Conservation (phyloP, 1,140 invertebrate genomes). For the Cyphomyrmex costatus region DNA sequence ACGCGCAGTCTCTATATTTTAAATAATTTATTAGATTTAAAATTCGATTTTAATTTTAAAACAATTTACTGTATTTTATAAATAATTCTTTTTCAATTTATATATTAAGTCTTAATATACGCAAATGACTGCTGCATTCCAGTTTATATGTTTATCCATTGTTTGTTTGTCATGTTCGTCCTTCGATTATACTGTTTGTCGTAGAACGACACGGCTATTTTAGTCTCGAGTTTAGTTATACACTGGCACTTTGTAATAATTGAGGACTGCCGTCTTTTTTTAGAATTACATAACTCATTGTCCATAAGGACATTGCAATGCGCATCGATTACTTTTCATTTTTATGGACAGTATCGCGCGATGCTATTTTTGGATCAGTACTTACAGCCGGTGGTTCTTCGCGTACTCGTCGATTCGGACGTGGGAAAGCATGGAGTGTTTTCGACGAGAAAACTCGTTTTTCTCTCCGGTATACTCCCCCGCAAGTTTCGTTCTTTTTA, state of each 20-base stretch:
- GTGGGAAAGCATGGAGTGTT: constrained; percentile 73
- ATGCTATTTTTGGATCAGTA: constrained; percentile 58
- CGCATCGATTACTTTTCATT: constrained; percentile 50
- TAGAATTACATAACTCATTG: background rate
- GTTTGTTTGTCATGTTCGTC: background rate
- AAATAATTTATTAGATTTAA: constrained; percentile 11
- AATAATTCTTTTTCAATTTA: background rate
- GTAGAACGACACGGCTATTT: constrained; percentile 9
- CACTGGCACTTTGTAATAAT: background rate
- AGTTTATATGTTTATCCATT: background rate
- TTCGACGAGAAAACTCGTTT: constrained; percentile 70
- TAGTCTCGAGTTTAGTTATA: constrained; percentile 2
- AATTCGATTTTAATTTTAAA: background rate
- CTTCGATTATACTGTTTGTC: background rate
- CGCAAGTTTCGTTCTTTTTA: constrained; percentile 68
- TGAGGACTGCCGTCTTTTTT: constrained; percentile 27
- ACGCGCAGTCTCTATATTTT: background rate
- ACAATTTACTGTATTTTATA: background rate
- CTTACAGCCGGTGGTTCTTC: constrained; percentile 62
- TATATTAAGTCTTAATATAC: background rate
- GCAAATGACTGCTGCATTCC: background rate
- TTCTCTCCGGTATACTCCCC: constrained; percentile 60
- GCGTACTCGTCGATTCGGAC: constrained; percentile 64
- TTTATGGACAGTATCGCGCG: constrained; percentile 18
- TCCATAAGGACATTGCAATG: background rate